Base-by-base conservation (phyloP, 2,888 invertebrate genomes). In the Pogonocherus hispidulus region DNA sequence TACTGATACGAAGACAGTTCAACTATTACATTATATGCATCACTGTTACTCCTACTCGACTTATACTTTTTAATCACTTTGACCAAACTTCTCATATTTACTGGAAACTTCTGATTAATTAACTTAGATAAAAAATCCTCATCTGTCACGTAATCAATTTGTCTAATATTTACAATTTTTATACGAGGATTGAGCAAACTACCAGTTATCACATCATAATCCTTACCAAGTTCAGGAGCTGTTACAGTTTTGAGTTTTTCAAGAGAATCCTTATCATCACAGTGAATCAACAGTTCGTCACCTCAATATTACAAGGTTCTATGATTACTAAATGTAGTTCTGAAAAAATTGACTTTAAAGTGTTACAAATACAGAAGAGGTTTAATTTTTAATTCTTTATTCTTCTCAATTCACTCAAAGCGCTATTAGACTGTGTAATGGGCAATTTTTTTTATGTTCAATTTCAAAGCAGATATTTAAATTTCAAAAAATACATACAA, bases 161-260 rank as follows among this genome's bases (percentile, higher is more conserved):
- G 4, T 8, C 8, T 27, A 27, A 27, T 8, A 27, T 27, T 27
- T 27, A 27, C 27, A 5, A 27, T 27, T 5, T 5, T 8, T 5
- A 27, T 27, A 3, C 8, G 3, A 3, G 27, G 27, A 5, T 27
- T 35, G 32, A 56, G 14, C 20, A 19, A 56, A 32, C 19, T 16
- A 2, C 35, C 37, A 9, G 32, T 37, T 52, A 9, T 52, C 16
- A 52, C 3, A 32, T 52, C 52, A 16, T 52, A 52, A 1, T 27
- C 27, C 11, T 52, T 5, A 6, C 52, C 52, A 20, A 27, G 35
- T 52, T n/a, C 52, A 2, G 16, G 6, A 5, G 14, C 56, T 37
- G 56, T 19, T 16, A 9, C 32, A 6, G 56, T 32, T 56, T 56
- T 56, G 35, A 56, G 37, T 56, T 56, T 56, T 56, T 56, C 4